These are phyloP conservation scores for Streptopelia turtur DNA, from an alignment of 2,797 vertebrate species.

Conservation along the genomic window DNA sequence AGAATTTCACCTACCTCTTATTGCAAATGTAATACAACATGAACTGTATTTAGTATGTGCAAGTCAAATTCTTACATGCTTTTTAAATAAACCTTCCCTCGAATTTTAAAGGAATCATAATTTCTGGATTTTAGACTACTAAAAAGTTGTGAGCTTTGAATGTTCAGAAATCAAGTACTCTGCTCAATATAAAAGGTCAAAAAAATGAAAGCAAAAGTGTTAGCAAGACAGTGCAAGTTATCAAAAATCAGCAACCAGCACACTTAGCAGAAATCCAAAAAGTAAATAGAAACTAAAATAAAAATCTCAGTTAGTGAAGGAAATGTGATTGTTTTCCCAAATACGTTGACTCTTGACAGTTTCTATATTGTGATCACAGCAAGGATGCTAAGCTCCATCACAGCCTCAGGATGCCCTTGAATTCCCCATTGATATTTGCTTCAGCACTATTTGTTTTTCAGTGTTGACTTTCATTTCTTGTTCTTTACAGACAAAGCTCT, in stretches of 20 bases:
- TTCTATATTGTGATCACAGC: not conserved
- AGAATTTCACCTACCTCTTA: constrained; percentile 5
- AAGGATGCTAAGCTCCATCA: not conserved
- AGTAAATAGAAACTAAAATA: constrained; percentile 13
- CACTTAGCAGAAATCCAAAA: constrained; percentile 31
- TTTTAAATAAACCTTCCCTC: constrained; percentile 3
- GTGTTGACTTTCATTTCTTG: not conserved
- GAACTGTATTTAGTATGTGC: not conserved
- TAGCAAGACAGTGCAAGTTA: not conserved
- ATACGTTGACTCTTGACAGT: not conserved
- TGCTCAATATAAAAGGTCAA: not conserved
- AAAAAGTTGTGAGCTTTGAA: constrained; percentile 12
- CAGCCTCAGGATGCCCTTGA: not conserved
- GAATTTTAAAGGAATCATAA: not conserved
- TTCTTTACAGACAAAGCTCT: constrained; percentile 1
- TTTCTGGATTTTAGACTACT: constrained; percentile 11
- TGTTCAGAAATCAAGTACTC: constrained; percentile 22
- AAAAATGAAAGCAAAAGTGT: not conserved
- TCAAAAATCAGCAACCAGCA: constrained; percentile 37
- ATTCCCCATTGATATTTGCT: not conserved
- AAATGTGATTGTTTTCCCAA: not conserved
- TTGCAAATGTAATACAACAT: not conserved
- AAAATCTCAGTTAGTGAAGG: constrained; percentile 28
- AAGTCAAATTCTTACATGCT: constrained; percentile 5
- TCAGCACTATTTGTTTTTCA: not conserved